Evolutionary conservation across 2,888 invertebrate genomes (phyloP).

Genomic region (Pocota personata): DNA sequence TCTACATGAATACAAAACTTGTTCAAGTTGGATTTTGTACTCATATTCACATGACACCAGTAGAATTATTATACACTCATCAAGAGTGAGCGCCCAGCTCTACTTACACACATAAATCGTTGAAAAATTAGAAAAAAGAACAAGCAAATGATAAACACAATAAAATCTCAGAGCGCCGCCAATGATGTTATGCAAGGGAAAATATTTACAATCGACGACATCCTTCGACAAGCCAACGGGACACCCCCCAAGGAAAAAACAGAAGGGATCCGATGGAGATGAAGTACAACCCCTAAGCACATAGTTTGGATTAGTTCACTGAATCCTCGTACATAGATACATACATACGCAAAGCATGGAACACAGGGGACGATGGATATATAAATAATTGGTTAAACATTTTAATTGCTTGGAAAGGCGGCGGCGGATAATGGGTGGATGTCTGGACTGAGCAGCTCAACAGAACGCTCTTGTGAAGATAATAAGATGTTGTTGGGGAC

Average conservation of each 20-base stretch:
- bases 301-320: constrained; percentile 14
- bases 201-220: constrained; percentile 5
- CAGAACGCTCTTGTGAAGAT: neutral
- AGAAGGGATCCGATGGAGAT: neutral
- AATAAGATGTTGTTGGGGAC: neutral
- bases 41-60: neutral
- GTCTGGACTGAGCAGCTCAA: neutral
- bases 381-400: constrained; percentile 59
- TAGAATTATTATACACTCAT: neutral
- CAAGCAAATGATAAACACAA: constrained; percentile 5
- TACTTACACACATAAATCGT: neutral
- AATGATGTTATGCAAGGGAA: constrained; percentile 10
- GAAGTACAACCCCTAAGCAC: neutral
- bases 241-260: neutral
- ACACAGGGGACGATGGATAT: constrained; percentile 17
- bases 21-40: constrained; percentile 10
- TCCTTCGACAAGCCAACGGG: neutral
- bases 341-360: neutral
- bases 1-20: neutral
- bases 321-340: neutral
- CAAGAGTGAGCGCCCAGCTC: neutral
- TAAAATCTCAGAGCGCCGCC: neutral
- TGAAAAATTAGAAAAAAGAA: neutral
- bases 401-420: constrained; percentile 54
- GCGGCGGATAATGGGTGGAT: neutral